Evolutionary conservation across 2,888 invertebrate species (phyloP).

Genomic region (Pilophorus perplexus): DNA sequence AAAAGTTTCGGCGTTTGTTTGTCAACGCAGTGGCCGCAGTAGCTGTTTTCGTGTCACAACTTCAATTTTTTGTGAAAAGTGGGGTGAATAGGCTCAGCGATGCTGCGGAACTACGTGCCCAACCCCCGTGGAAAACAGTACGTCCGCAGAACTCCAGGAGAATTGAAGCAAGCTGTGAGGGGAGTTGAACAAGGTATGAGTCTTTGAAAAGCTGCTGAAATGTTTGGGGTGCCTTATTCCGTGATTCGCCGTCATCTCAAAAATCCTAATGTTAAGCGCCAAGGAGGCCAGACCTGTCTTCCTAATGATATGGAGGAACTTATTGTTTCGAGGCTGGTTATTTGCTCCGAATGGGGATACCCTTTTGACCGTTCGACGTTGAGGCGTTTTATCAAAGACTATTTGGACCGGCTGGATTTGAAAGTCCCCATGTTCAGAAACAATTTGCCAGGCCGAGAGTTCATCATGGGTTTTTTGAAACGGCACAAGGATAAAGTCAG

Average conservation of each 20-base stretch:
- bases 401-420: slow-evolving; percentile 26
- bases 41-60: too few species aligned
- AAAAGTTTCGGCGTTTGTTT: too few species aligned
- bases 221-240: too few species aligned
- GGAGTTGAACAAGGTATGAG: background rate
- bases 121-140: background rate
- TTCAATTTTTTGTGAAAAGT: background rate
- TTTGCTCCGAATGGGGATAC: background rate
- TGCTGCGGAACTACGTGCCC: background rate
- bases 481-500: slow-evolving; percentile 29
- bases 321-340: background rate
- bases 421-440: slow-evolving; percentile 45
- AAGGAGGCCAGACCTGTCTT: background rate
- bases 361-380: background rate
- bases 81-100: background rate
- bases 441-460: slow-evolving; percentile 49
- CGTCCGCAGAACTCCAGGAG: background rate
- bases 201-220: background rate
- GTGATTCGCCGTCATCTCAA: background rate
- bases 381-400: slow-evolving; percentile 25
- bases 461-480: slow-evolving; percentile 45
- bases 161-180: background rate
- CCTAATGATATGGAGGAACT: background rate
- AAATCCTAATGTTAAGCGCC: background rate
- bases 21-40: too few species aligned